Percentiles rank a stretch among this genome's conserved stretches.
Evolutionary conservation across 1,140 invertebrate species (phyloP).

Genomic region (Leucophenga varia): DNA sequence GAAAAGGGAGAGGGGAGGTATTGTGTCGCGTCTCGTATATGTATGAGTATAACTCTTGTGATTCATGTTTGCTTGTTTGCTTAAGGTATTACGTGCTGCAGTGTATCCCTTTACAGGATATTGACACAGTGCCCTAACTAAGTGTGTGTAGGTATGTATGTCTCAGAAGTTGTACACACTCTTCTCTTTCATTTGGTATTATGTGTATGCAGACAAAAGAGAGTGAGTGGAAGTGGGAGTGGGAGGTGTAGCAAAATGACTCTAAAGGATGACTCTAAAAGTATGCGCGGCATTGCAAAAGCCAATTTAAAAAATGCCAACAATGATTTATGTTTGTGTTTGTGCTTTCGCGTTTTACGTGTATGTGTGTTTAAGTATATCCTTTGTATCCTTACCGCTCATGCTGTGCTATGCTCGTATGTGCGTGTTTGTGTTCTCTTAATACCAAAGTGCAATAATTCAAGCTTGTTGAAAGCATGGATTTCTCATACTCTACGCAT

Average conservation of each 20-base stretch:
- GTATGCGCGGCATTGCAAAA: constrained; percentile 18
- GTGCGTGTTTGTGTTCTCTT: neutral
- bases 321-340: constrained; percentile 41
- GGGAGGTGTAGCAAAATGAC: no score
- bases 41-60: constrained; percentile 8
- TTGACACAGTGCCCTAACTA: neutral
- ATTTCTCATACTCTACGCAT: no score
- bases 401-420: no score
- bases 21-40: neutral
- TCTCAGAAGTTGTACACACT: no score
- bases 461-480: constrained; percentile 11
- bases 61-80: constrained; percentile 12
- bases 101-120: neutral
- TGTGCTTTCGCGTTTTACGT: neutral
- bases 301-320: constrained; percentile 53
- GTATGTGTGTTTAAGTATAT: no score
- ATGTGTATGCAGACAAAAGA: constrained; percentile 30
- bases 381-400: neutral
- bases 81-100: neutral
- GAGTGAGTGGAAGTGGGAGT: no score
- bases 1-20: no score
- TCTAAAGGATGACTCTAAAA: no score
- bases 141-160: neutral
- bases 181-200: no score
- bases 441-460: constrained; percentile 22